These are phyloP conservation scores for Callopanchax toddi DNA, from an alignment of 2,113 vertebrate genomes.

Conservation along the genomic window DNA sequence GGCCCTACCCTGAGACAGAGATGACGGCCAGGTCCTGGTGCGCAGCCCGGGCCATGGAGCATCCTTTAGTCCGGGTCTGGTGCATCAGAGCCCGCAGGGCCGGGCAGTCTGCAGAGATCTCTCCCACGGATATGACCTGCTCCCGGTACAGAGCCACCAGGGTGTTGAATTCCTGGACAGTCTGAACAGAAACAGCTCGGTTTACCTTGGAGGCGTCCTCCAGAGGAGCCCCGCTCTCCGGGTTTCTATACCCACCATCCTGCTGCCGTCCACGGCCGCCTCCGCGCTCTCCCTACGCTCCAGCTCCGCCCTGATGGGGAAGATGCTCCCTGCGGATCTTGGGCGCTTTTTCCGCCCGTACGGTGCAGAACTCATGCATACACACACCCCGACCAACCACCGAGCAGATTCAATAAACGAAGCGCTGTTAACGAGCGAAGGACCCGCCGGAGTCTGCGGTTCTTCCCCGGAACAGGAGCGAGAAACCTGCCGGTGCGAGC, in stretches of 20 bases:
- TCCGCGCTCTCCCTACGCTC: constrained; percentile 88
- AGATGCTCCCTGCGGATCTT: constrained; percentile 85
- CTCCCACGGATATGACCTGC: constrained; percentile 95
- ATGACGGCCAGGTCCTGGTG: constrained; percentile 92
- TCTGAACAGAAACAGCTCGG: constrained; percentile 69
- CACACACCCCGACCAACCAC: constrained; percentile 59
- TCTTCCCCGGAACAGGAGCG: constrained; percentile 33
- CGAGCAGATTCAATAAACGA: background rate
- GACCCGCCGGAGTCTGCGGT: background rate
- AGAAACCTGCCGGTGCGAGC: constrained; percentile 50
- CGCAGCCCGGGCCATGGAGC: constrained; percentile 90
- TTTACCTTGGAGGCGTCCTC: background rate
- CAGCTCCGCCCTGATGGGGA: constrained; percentile 84
- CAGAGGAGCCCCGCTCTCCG: background rate
- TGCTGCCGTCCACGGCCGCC: constrained; percentile 88
- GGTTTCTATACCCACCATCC: constrained; percentile 85
- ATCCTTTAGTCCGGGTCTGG: constrained; percentile 89
- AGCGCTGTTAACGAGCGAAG: too few relatives aligned
- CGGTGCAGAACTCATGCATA: constrained; percentile 96
- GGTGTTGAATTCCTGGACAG: constrained; percentile 97
- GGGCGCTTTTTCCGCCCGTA: constrained; percentile 94
- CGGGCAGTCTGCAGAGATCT: constrained; percentile 88
- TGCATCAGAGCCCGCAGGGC: constrained; percentile 91
- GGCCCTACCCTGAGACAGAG: constrained; percentile 84
- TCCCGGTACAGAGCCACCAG: constrained; percentile 95